Evolutionary conservation across 2,113 vertebrate species (phyloP).

Genomic region (Odocoileus virginianus): DNA sequence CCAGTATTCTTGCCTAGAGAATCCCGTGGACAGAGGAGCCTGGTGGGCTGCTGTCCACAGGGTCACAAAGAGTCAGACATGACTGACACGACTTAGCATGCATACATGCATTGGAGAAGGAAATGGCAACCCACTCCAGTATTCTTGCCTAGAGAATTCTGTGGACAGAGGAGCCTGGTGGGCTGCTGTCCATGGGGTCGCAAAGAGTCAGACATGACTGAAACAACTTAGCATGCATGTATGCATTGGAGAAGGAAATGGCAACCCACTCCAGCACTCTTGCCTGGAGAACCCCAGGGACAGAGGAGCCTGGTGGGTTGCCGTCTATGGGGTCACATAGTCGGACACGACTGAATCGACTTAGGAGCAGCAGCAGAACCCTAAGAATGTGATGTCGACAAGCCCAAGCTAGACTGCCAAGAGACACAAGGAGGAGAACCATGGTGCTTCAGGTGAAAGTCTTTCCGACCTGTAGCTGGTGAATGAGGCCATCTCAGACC

Average conservation of each 20-base stretch:
- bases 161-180: not conserved
- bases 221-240: not conserved
- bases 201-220: not conserved
- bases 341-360: fast-evolving
- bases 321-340: not conserved
- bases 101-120: not conserved
- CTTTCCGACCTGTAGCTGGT: not conserved
- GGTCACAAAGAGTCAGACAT: not conserved
- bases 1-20: not conserved
- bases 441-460: not conserved
- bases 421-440: not conserved
- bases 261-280: not conserved
- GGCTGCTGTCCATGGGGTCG: not conserved
- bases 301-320: not conserved
- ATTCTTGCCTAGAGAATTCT: not conserved
- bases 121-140: not conserved
- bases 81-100: not conserved
- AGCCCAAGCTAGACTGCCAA: not conserved
- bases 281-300: not conserved
- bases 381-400: not conserved
- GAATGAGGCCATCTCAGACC: not conserved
- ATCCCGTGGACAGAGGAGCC: not conserved
- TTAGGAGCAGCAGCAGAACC: not conserved
- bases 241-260: not conserved
- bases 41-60: not conserved